Evolutionary conservation across 2,113 vertebrate genomes (phyloP), one percentile per base, ranked within the genome.

Genomic region (Alethe castanea): DNA sequence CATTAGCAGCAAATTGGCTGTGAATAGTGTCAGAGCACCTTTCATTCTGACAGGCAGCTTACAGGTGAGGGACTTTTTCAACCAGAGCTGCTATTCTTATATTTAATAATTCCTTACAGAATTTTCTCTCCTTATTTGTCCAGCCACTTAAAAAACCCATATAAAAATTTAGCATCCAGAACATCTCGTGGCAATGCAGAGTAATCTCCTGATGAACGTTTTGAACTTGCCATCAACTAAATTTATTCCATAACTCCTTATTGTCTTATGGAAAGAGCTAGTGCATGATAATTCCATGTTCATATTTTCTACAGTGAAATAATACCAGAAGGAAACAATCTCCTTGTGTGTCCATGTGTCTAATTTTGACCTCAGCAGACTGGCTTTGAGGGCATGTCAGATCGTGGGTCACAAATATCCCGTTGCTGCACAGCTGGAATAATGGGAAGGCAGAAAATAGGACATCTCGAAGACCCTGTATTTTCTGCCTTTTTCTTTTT

Each of bases 1-100:
- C 77, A 65, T 92, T 91, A 95, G 73, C 69, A 72, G 81, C 48
- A 92, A 94, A 97, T 85, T 95, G 81, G 45, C 66, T 92, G 62
- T 72, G 86, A 88, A 84, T 7, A 65, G 69, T 81, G 84, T 53
- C 65, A 81, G 57, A 87, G 70, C 28, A 40, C 81, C 61, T 91
- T 80, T 81, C 80, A 52, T 83, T 88, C 72, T 92, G 78, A 79
- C 92, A 91, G 73, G 52, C 57, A 70, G 50, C 4, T 84, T 44
- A 25, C 52, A 94, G 90, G 69, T 91, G 72, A 89, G 70, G 44
- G 35, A 40, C 19, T 78, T 89, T 38, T 40, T 72, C 73, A 81
- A 31, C 65, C 50, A 62, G 54, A 61, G n/a, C 50, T 48, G 36
- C 71, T 80, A 35, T 26, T 48, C 67, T 92, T 81, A 10, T 24